Conservation (phyloP, 2,888 invertebrate species). For the Yponomeuta evonymella region DNA sequence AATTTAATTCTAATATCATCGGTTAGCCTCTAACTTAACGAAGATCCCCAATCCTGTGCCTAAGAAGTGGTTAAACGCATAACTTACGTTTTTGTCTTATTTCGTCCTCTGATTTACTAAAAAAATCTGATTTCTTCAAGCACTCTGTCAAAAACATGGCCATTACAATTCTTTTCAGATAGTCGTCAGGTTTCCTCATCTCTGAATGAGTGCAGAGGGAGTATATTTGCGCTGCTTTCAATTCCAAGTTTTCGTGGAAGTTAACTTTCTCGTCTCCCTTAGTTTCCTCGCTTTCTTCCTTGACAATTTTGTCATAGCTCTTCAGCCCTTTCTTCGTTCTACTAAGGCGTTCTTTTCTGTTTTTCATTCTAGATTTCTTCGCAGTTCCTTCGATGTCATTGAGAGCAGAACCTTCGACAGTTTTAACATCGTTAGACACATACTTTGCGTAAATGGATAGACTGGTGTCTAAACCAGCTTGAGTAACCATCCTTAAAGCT, state of each 20-base stretch:
- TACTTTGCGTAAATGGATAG: conserved; percentile 65
- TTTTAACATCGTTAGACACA: conserved; percentile 45
- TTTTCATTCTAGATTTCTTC: conserved; percentile 61
- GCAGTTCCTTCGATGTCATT: conserved; percentile 58
- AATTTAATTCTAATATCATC: background rate
- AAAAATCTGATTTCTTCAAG: conserved; percentile 81
- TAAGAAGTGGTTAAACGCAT: background rate
- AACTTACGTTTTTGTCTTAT: conserved; percentile 40
- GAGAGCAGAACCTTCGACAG: conserved; percentile 43
- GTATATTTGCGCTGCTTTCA: conserved; percentile 70
- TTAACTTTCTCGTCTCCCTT: conserved; percentile 46
- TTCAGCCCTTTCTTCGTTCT: conserved; percentile 54
- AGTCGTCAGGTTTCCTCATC: conserved; percentile 79
- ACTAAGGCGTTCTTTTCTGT: conserved; percentile 58
- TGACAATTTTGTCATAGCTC: conserved; percentile 32
- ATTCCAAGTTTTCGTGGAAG: conserved; percentile 50
- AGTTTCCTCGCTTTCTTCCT: conserved; percentile 42
- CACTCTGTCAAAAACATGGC: conserved; percentile 83
- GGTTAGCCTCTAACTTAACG: too few species aligned
- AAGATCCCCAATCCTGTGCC: too few species aligned
- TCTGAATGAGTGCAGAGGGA: conserved; percentile 81
- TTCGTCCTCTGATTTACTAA: conserved; percentile 53
- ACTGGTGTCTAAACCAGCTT: conserved; percentile 72
- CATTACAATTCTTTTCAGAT: conserved; percentile 85
- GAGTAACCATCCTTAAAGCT: conserved; percentile 86